phyloP scores from a whole-genome alignment of 2,888 invertebrate species.

The Zootermopsis nevadensis region DNA sequence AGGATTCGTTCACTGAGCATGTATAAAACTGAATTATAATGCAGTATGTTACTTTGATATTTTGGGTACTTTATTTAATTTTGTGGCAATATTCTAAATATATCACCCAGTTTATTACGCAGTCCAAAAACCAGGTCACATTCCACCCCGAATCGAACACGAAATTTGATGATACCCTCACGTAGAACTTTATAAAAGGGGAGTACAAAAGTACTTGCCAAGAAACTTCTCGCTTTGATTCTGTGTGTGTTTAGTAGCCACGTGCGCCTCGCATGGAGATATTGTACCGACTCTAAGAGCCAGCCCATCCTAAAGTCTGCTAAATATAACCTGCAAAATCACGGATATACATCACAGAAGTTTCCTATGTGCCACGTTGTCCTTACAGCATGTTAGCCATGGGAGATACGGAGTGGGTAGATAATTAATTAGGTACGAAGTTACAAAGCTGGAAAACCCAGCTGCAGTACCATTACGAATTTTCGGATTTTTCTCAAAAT shows the following conservation, averaged over 20 bases:
- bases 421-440: no score
- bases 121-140: neutral
- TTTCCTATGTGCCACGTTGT: neutral
- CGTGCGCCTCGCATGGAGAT: conserved; percentile 29
- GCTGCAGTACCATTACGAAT: neutral
- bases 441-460: neutral
- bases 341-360: conserved; percentile 15
- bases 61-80: no score
- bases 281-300: conserved; percentile 9
- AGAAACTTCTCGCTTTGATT: neutral
- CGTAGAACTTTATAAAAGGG: neutral
- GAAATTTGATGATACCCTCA: neutral
- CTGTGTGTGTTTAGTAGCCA: conserved; percentile 10
- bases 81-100: no score
- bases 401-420: neutral
- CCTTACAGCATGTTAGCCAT: neutral
- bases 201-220: neutral
- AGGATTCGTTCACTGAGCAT: no score
- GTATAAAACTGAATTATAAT: no score
- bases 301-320: conserved; percentile 15
- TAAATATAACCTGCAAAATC: conserved; percentile 29
- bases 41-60: no score
- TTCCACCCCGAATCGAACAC: neutral
- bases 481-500: no score
- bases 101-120: no score